phyloP scores from a whole-genome alignment of 2,888 invertebrate species.

The Chrysina gloriosa region DNA sequence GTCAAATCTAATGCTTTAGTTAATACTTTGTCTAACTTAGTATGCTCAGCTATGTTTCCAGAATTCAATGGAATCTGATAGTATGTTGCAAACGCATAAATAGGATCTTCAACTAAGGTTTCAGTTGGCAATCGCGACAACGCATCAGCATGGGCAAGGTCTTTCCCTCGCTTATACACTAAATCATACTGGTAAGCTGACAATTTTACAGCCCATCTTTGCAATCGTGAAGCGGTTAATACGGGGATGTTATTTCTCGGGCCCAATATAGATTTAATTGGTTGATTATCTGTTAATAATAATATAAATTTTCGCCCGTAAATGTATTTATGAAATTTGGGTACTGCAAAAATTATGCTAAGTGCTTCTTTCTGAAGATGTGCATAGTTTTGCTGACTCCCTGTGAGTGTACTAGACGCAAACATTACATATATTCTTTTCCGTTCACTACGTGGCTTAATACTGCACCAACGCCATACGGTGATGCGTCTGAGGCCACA shows the following conservation, averaged over 20 bases:
- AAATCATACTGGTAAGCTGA: conserved; percentile 12
- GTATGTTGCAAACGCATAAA: background rate
- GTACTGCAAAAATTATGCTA: background rate
- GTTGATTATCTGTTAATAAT: background rate
- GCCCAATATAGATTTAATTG: background rate
- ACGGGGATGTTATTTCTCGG: no score
- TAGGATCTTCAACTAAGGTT: background rate
- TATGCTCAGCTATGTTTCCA: background rate
- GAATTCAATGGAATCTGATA: background rate
- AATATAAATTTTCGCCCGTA: background rate
- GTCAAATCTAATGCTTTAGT: background rate
- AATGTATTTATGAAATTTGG: conserved; percentile 4
- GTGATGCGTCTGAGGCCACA: conserved; percentile 52
- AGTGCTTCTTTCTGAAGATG: background rate
- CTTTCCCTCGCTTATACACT: background rate
- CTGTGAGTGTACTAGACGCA: conserved; percentile 31
- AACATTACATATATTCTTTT: conserved; percentile 52
- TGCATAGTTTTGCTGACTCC: background rate
- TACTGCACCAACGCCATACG: conserved; percentile 54
- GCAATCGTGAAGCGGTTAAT: no score
- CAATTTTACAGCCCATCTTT: no score
- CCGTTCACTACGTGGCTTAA: conserved; percentile 51
- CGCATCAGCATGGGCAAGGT: conserved; percentile 7
- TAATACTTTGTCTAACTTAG: background rate
- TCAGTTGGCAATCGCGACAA: conserved; percentile 2